These are phyloP conservation scores for Clinocottus analis DNA, from an alignment of 2,113 vertebrate genomes.

Conservation along the genomic window DNA sequence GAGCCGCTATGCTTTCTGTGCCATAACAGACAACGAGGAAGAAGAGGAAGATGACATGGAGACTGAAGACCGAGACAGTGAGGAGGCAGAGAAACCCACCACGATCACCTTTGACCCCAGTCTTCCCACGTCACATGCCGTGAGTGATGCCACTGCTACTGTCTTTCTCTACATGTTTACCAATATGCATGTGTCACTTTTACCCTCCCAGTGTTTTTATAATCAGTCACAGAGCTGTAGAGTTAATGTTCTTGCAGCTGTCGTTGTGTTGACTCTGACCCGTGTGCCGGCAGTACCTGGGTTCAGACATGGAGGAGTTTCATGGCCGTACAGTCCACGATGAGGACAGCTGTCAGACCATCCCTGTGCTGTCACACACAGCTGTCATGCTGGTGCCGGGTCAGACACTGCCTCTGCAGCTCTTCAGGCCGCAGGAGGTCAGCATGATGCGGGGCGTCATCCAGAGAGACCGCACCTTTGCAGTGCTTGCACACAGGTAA, in stretches of 20 bases:
- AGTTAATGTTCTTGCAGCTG: neutral
- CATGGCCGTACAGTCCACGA: conserved; percentile 95
- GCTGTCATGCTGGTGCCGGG: conserved; percentile 94
- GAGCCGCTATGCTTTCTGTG: conserved; percentile 15
- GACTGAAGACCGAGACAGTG: conserved; percentile 91
- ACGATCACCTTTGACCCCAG: conserved; percentile 97
- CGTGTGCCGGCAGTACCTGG: conserved; percentile 88
- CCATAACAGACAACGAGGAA: conserved; percentile 79
- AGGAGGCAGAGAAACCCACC: conserved; percentile 88
- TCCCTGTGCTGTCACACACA: conserved; percentile 92
- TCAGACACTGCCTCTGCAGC: conserved; percentile 95
- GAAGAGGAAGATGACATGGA: conserved; percentile 93
- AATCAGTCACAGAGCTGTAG: neutral
- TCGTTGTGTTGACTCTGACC: conserved; percentile 5
- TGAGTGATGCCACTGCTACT: conserved; percentile 74
- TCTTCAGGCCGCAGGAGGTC: conserved; percentile 95
- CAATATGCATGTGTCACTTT: no score
- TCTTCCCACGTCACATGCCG: conserved; percentile 94
- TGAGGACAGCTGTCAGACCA: conserved; percentile 94
- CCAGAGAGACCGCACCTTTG: conserved; percentile 96
- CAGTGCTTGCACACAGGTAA: conserved; percentile 97
- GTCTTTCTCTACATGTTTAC: neutral
- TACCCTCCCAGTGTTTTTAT: neutral
- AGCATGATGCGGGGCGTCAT: conserved; percentile 97
- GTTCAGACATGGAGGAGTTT: conserved; percentile 98